These are phyloP conservation scores for Caenorhabditis macrosperma DNA, from an alignment of 2,888 invertebrate species.

Conservation along the genomic window DNA sequence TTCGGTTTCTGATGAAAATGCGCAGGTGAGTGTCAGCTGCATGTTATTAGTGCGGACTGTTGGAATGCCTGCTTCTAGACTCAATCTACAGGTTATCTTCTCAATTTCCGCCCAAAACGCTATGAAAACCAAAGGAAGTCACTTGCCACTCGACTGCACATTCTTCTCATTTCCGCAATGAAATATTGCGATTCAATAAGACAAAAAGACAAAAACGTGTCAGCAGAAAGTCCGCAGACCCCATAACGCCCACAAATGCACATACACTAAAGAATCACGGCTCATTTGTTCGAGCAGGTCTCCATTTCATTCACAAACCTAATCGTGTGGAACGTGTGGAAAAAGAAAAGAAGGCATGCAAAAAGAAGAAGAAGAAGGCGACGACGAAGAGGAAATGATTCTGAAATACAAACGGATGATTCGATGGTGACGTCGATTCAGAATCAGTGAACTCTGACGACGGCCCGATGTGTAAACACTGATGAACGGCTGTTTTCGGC, in stretches of 20 bases:
- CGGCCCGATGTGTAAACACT: too few relatives aligned
- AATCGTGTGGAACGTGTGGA: conserved; percentile 10
- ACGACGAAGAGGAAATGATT: not conserved
- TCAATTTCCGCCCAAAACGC: too few relatives aligned
- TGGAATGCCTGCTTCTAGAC: too few relatives aligned
- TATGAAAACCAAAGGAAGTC: too few relatives aligned
- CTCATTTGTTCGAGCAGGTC: conserved; percentile 10
- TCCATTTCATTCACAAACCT: conserved; percentile 9
- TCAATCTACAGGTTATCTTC: too few relatives aligned
- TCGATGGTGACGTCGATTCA: not conserved
- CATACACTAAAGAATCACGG: conserved; percentile 14
- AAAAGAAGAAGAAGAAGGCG: not conserved
- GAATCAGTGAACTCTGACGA: conserved; percentile 9
- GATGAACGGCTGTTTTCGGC: too few relatives aligned
- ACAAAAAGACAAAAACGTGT: not conserved
- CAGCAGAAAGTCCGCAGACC: not conserved
- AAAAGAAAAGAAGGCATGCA: conserved; percentile 3
- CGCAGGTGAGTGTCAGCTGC: too few relatives aligned
- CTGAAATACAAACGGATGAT: not conserved
- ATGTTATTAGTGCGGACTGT: too few relatives aligned
- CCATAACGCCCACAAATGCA: not conserved
- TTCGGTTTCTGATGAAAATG: too few relatives aligned
- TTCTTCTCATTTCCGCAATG: too few relatives aligned
- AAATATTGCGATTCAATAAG: not conserved
- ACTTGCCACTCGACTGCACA: too few relatives aligned